Percentiles rank a stretch among this genome's conserved stretches.
Conservation (phyloP, 1,140 invertebrate species). For the Pomacea maculata region DNA sequence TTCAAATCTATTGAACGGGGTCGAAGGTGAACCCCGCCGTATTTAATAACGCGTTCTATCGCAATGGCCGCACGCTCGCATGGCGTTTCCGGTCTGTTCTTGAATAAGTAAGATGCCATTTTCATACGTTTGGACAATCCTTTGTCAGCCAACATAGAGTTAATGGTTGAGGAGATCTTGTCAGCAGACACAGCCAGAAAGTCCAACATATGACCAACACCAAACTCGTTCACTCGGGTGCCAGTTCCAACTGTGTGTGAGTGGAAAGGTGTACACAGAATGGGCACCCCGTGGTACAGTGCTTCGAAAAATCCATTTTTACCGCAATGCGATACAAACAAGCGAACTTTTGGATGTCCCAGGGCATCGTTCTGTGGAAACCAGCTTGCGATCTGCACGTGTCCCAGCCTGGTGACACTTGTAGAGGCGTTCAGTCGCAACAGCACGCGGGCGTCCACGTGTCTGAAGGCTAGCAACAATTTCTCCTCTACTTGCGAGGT, state of each 20-base stretch:
- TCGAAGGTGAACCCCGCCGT: slow-evolving; percentile 41
- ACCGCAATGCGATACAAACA: slow-evolving; percentile 51
- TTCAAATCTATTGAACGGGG: slow-evolving; percentile 25
- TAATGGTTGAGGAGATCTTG: slow-evolving; percentile 26
- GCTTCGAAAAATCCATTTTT: slow-evolving; percentile 47
- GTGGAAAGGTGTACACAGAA: slow-evolving; percentile 76
- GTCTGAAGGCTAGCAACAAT: slow-evolving; percentile 25
- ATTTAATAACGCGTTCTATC: slow-evolving; percentile 45
- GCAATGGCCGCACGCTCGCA: slow-evolving; percentile 31
- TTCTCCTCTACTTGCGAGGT: slow-evolving; percentile 21
- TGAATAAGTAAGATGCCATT: slow-evolving; percentile 37
- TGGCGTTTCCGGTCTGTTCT: slow-evolving; percentile 30
- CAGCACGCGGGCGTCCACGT: slow-evolving; percentile 21
- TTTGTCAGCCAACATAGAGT: slow-evolving; percentile 27
- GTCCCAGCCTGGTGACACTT: not conserved
- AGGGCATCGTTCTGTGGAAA: slow-evolving; percentile 33
- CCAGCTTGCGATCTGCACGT: slow-evolving; percentile 22
- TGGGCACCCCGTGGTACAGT: slow-evolving; percentile 46
- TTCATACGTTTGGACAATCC: slow-evolving; percentile 30
- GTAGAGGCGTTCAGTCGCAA: slow-evolving; percentile 22
- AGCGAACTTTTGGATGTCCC: slow-evolving; percentile 30
- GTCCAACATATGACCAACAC: slow-evolving; percentile 30
- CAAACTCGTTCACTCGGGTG: slow-evolving; percentile 20
- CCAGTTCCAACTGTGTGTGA: slow-evolving; percentile 72
- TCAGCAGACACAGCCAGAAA: slow-evolving; percentile 16